Percentiles rank a stretch among this genome's conserved stretches.
phyloP scores from a whole-genome alignment of 2,113 vertebrate species.

The Rhinogobius similis region DNA sequence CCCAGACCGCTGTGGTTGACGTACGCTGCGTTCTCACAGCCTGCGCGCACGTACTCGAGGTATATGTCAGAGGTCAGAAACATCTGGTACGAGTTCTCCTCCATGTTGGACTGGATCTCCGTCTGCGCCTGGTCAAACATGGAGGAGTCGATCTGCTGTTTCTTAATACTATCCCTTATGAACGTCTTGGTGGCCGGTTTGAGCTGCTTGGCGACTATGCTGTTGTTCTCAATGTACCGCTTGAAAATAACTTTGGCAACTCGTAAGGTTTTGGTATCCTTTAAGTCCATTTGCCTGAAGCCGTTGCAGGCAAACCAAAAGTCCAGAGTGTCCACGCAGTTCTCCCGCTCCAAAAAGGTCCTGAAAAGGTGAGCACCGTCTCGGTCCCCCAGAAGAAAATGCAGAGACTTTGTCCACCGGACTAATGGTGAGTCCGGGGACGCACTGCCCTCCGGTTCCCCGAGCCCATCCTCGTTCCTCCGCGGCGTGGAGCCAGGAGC shows the following conservation, averaged over 20 bases:
- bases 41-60: constrained; percentile 93
- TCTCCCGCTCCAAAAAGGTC: constrained; percentile 95
- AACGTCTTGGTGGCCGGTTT: constrained; percentile 95
- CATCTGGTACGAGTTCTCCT: constrained; percentile 97
- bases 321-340: constrained; percentile 96
- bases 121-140: constrained; percentile 99
- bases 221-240: constrained; percentile 96
- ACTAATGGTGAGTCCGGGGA: constrained; percentile 92
- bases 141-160: constrained; percentile 92
- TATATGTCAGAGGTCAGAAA: constrained; percentile 98
- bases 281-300: constrained; percentile 97
- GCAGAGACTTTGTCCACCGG: constrained; percentile 96
- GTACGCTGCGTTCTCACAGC: constrained; percentile 90
- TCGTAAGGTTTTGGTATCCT: constrained; percentile 95
- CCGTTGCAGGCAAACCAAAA: constrained; percentile 99
- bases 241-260: constrained; percentile 99
- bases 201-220: constrained; percentile 93
- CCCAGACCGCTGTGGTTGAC: constrained; percentile 81
- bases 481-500: constrained; percentile 79
- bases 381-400: constrained; percentile 92
- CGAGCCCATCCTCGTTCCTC: constrained; percentile 93
- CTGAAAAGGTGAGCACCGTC: constrained; percentile 97
- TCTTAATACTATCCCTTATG: constrained; percentile 93
- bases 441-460: constrained; percentile 96
- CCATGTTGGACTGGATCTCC: constrained; percentile 95